phyloP scores from a whole-genome alignment of 2,888 invertebrate genomes.

The Perithous albicinctus region DNA sequence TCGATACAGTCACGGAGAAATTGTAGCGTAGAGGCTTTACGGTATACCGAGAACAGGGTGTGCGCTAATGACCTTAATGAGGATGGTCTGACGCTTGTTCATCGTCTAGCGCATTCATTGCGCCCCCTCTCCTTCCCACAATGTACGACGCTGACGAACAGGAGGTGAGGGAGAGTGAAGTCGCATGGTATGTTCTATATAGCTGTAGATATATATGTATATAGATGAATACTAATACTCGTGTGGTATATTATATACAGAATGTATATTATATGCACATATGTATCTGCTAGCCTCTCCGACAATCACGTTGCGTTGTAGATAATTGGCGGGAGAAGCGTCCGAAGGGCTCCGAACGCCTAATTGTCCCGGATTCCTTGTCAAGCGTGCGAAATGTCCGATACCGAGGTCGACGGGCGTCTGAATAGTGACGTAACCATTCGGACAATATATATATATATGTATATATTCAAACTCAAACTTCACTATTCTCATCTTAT shows the following conservation, averaged over 20 bases:
- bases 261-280: conserved; percentile 22
- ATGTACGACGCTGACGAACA: conserved; percentile 23
- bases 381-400: conserved; percentile 75
- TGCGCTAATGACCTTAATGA: conserved; percentile 78
- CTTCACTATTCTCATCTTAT: not conserved
- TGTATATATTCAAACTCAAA: not conserved
- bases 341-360: conserved; percentile 71
- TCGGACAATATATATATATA: not conserved
- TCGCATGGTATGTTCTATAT: conserved; percentile 14
- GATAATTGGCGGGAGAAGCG: conserved; percentile 76
- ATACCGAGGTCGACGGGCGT: conserved; percentile 70
- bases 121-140: conserved; percentile 16
- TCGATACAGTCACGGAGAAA: conserved; percentile 7
- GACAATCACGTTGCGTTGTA: conserved; percentile 71
- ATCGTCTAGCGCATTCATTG: conserved; percentile 46
- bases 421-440: conserved; percentile 25
- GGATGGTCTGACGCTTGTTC: conserved; percentile 77
- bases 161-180: conserved; percentile 23
- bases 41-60: conserved; percentile 3
- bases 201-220: conserved; percentile 20
- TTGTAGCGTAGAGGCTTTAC: not conserved
- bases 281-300: conserved; percentile 36
- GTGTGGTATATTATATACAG: conserved; percentile 36
- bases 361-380: conserved; percentile 80
- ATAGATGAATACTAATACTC: conserved; percentile 40